A percentile compares a stretch with the other conserved stretches of the same genome.
These are phyloP conservation scores for Zaprionus africanus DNA, from an alignment of 1,140 invertebrate genomes.

Conservation along the genomic window DNA sequence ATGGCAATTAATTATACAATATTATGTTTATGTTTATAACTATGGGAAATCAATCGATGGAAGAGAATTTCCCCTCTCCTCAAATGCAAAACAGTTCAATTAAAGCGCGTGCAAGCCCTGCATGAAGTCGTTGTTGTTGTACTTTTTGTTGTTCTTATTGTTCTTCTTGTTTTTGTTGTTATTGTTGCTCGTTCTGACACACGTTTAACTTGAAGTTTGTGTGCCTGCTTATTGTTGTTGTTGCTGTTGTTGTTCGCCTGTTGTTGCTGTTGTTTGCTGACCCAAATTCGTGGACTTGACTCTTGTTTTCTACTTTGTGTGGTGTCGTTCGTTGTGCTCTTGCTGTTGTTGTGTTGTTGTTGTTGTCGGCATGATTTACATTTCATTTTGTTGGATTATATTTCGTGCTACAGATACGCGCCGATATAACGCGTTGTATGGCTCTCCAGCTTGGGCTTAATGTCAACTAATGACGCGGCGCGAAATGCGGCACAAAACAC, in stretches of 20 bases:
- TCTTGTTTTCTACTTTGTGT: slow-evolving; percentile 65
- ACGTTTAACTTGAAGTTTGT: slow-evolving; percentile 53
- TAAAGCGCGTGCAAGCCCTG: slow-evolving; percentile 57
- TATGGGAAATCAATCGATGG: slow-evolving; percentile 11
- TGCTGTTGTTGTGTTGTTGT: slow-evolving; percentile 32
- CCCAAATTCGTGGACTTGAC: slow-evolving; percentile 66
- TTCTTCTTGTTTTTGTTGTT: slow-evolving; percentile 23
- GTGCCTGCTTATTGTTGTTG: slow-evolving; percentile 19
- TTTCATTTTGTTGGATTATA: slow-evolving; percentile 43
- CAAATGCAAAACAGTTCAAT: slow-evolving; percentile 69
- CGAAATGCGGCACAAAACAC: slow-evolving; percentile 22
- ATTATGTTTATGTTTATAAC: background rate
- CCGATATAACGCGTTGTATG: slow-evolving; percentile 15
- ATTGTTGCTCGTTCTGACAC: slow-evolving; percentile 31
- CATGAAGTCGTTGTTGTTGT: slow-evolving; percentile 49
- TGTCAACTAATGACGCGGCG: slow-evolving; percentile 50
- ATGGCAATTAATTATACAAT: slow-evolving; percentile 1
- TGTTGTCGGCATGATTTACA: slow-evolving; percentile 51
- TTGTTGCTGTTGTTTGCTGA: slow-evolving; percentile 36
- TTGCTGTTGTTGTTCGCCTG: slow-evolving; percentile 29
- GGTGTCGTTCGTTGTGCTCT: slow-evolving; percentile 21
- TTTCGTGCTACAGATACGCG: slow-evolving; percentile 19
- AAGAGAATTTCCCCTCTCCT: slow-evolving; percentile 16
- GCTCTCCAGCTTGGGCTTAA: slow-evolving; percentile 32
- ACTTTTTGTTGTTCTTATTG: too few relatives aligned